Percentiles rank a stretch among this genome's conserved stretches.
Conservation (phyloP, 2,888 invertebrate genomes). For the Notodonta dromedarius region DNA sequence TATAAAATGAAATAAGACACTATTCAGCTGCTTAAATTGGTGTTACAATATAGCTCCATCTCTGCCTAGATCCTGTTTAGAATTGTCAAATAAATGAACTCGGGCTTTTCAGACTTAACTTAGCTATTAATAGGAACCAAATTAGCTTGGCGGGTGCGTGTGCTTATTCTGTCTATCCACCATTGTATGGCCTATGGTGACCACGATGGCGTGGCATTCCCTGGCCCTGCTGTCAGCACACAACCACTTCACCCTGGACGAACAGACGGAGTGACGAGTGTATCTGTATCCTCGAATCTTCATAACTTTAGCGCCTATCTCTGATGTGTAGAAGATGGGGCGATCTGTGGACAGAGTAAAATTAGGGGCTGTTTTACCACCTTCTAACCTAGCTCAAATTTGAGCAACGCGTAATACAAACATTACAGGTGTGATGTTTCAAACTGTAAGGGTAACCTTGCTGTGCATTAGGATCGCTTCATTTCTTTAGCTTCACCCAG, state of each 20-base stretch:
- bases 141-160: slow-evolving; percentile 63
- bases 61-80: too few relatives aligned
- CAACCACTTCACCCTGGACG: slow-evolving; percentile 73
- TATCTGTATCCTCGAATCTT: slow-evolving; percentile 72
- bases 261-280: slow-evolving; percentile 75
- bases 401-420: too few relatives aligned
- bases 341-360: slow-evolving; percentile 50
- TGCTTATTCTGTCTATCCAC: slow-evolving; percentile 71
- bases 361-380: neutral
- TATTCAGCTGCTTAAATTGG: too few relatives aligned
- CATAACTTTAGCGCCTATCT: slow-evolving; percentile 72
- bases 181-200: slow-evolving; percentile 72
- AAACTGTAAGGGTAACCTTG: too few relatives aligned
- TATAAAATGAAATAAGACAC: too few relatives aligned
- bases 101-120: neutral
- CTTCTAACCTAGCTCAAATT: too few relatives aligned
- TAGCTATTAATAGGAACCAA: slow-evolving; percentile 14
- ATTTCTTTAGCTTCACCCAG: too few relatives aligned
- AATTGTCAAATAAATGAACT: slow-evolving; percentile 8
- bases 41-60: too few relatives aligned
- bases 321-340: slow-evolving; percentile 69
- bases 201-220: slow-evolving; percentile 71
- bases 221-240: slow-evolving; percentile 67
- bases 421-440: too few relatives aligned
- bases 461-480: too few relatives aligned